Base-by-base conservation (phyloP, 2,888 invertebrate species). In the Zele albiditarsus region DNA sequence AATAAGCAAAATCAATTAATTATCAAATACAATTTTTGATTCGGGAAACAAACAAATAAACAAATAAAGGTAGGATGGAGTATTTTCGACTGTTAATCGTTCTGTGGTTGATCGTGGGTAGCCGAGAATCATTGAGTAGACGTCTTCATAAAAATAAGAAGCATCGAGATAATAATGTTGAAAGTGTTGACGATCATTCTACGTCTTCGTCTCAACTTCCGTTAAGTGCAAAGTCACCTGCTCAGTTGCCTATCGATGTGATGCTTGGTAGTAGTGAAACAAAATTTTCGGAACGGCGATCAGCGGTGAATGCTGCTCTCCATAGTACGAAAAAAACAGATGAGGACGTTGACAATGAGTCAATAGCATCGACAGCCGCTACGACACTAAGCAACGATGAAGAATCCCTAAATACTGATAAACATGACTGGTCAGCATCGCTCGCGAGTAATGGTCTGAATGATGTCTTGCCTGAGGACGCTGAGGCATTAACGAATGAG, bases 401-500 rank as follows among this genome's bases (percentile, higher is more conserved):
- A 5, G n/a, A 27, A 31, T 31, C 53, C 10, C 20, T 2, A 10
- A 20, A 53, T 20, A 20, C 20, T 53, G 20, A 4, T 20, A 53
- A 6, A 20, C 20, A 1, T 20, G 53, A 53, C 20, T 1, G 5
- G 5, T 20, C 53, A 23, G 8, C 38, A 20, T 28, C 25, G 16
- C 25, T 58, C 3, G 20, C 20, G 28, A 20, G 8, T 46, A 25
- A 57, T 28, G 25, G 28, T 60, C 12, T 14, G 0, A 23, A 16
- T 23, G 23, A 6, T 27, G 25, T 12, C 20, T 14, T 14, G 14
- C 27, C 42, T 31, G 6, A 8, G 38, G n/a, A 31, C 4, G n/a
- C 27, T 25, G 27, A 60, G 5, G 23, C 46, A 8, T 28, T 71
- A 53, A 27, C 57, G n/a, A 66, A 57, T 60, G 73, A 73, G 73